Base-by-base conservation (phyloP, 2,888 invertebrate species). In the Ichneumoninae sp. region DNA sequence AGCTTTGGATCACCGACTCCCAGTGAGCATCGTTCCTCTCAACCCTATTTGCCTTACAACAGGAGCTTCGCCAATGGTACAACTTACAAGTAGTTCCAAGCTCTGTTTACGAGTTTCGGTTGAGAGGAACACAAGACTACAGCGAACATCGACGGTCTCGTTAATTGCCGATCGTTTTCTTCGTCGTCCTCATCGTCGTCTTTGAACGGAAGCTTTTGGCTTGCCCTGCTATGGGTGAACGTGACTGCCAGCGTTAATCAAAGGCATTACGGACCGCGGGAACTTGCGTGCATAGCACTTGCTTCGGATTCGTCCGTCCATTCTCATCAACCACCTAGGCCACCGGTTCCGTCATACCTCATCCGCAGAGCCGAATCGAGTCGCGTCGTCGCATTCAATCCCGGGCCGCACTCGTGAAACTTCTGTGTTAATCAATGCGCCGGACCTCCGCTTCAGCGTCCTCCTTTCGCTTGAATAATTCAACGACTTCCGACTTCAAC, bases 391-490 rank as follows among this genome's bases (percentile, higher is more conserved):
- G 54, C 44, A 52, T 79, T 79, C 79, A 69, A 79, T 70, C 74
- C 52, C 22, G 33, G 30, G 60, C 60, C 47, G 54, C 74, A 75
- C 74, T 69, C 69, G 57, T 54, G 54, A 68, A 83, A 83, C 74
- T 79, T 44, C 69, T 60, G 66, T 74, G 74, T 70, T 83, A 79
- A 83, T 83, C 83, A 83, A 83, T 79, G 83, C 60, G n/a, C 83
- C 74, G 79, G 83, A 79, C 83, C 69, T 78, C 62, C 62, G 78
- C 82, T 74, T 83, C 79, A 19, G 47, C 74, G 62, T 74, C 72
- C 74, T 70, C 65, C 79, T 70, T 83, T 83, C 74, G 52, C 69
- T 47, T 83, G 83, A 83, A 83, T 83, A 79, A 83, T 83, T 83
- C 83, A 83, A 83, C 83, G 68, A 79, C 70, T 75, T 79, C 66